A percentile compares a stretch with the other conserved stretches of the same genome.
phyloP scores from a whole-genome alignment of 2,888 invertebrate genomes.

The Megalurothrips usitatus region DNA sequence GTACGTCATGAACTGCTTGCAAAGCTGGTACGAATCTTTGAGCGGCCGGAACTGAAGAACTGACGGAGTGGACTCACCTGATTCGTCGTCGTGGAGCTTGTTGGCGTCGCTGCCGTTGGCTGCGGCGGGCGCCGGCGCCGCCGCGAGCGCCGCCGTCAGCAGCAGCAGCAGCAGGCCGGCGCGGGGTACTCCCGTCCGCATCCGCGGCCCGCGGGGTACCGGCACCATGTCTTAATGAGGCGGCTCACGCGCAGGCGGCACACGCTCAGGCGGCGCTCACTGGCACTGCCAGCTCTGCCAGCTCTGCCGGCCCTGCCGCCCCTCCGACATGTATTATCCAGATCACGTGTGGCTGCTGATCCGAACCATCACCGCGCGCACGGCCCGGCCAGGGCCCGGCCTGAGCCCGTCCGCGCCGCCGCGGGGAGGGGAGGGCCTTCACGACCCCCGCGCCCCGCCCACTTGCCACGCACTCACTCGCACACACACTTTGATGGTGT shows the following conservation, averaged over 20 bases:
- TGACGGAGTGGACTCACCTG: conserved; percentile 21
- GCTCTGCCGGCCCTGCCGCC: no score
- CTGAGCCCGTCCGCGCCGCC: not conserved
- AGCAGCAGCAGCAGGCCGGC: not conserved
- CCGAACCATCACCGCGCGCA: not conserved
- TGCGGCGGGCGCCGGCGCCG: not conserved
- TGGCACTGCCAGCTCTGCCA: no score
- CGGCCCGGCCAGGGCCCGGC: not conserved
- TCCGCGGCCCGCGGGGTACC: not conserved
- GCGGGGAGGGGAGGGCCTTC: not conserved
- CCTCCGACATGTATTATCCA: not conserved
- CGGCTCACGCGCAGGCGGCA: no score
- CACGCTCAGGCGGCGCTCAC: no score
- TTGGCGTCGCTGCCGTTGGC: not conserved
- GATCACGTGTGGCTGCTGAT: not conserved
- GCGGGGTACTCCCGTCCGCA: not conserved
- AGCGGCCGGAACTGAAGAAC: no score
- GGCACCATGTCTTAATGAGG: not conserved
- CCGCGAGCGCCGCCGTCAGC: not conserved
- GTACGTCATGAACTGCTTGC: no score
- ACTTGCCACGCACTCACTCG: not conserved
- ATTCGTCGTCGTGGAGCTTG: conserved; percentile 10
- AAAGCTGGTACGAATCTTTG: no score
- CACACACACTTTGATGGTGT: conserved; percentile 4
- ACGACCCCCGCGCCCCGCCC: not conserved